phyloP scores from a whole-genome alignment of 2,113 vertebrate species.

The Eleginops maclovinus region DNA sequence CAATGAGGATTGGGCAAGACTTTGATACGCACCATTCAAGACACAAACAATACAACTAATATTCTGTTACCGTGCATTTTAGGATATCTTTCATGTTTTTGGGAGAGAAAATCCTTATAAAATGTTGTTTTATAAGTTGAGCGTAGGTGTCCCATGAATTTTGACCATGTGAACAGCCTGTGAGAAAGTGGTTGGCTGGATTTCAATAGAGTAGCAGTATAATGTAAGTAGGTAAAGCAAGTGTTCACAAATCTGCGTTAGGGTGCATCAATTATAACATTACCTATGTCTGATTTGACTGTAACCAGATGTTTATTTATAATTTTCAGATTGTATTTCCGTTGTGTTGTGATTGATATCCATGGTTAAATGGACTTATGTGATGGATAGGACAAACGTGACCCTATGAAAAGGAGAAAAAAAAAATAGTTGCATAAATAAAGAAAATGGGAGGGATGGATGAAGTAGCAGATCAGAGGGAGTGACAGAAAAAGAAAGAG shows the following conservation, averaged over 20 bases:
- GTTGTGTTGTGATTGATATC: conserved; percentile 10
- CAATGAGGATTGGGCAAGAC: neutral
- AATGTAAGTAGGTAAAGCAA: neutral
- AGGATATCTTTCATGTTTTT: too few species aligned
- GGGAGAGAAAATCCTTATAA: neutral
- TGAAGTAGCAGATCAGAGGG: conserved; percentile 65
- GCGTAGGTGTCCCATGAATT: conserved; percentile 63
- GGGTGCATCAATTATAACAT: neutral
- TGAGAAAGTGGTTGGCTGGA: conserved; percentile 3
- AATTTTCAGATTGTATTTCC: neutral
- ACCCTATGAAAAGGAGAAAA: conserved; percentile 5
- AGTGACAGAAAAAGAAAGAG: conserved; percentile 73
- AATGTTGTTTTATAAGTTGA: conserved; percentile 45
- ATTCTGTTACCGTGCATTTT: too few species aligned
- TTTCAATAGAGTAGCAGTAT: neutral
- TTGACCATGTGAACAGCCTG: conserved; percentile 43
- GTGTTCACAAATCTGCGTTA: neutral
- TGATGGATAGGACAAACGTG: conserved; percentile 32
- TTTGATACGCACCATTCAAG: neutral
- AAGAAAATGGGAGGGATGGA: conserved; percentile 73
- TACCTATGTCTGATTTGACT: neutral
- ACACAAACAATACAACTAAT: conserved; percentile 8
- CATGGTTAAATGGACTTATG: neutral
- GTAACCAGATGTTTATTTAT: neutral
- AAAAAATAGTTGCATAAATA: conserved; percentile 44